These are phyloP conservation scores for Scophthalmus maximus DNA, from an alignment of 2,113 vertebrate species.

Conservation along the genomic window DNA sequence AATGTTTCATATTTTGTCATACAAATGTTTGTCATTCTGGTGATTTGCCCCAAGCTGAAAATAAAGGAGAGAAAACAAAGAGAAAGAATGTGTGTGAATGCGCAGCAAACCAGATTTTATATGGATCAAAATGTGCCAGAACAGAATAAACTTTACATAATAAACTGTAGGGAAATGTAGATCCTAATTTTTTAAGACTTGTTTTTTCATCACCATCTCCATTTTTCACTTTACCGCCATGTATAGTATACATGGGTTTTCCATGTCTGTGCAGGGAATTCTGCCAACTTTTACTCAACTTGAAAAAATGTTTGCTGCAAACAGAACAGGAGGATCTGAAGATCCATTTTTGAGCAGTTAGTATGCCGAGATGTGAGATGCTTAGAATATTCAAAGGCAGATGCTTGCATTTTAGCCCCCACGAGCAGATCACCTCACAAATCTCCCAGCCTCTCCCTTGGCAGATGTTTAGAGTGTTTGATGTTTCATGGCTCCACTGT, in stretches of 20 bases:
- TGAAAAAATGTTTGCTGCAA: constrained; percentile 20
- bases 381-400: constrained; percentile 71
- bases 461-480: constrained; percentile 65
- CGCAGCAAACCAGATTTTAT: neutral
- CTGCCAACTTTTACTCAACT: constrained; percentile 19
- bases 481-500: constrained; percentile 56
- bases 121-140: too few relatives aligned
- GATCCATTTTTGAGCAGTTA: constrained; percentile 39
- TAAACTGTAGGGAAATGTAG: too few relatives aligned
- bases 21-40: too few relatives aligned
- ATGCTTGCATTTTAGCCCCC: constrained; percentile 65
- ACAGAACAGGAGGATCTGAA: constrained; percentile 20
- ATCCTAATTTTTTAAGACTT: neutral
- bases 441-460: constrained; percentile 55
- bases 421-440: constrained; percentile 68
- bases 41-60: too few relatives aligned
- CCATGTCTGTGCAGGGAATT: neutral
- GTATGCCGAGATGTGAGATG: constrained; percentile 44
- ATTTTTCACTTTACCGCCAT: neutral
- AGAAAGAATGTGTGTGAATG: neutral
- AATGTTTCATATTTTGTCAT: too few relatives aligned
- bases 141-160: neutral
- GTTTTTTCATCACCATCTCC: neutral
- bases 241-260: constrained; percentile 3
- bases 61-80: too few relatives aligned